Base-by-base conservation (phyloP, 1,140 invertebrate genomes). In the Maniola jurtina region DNA sequence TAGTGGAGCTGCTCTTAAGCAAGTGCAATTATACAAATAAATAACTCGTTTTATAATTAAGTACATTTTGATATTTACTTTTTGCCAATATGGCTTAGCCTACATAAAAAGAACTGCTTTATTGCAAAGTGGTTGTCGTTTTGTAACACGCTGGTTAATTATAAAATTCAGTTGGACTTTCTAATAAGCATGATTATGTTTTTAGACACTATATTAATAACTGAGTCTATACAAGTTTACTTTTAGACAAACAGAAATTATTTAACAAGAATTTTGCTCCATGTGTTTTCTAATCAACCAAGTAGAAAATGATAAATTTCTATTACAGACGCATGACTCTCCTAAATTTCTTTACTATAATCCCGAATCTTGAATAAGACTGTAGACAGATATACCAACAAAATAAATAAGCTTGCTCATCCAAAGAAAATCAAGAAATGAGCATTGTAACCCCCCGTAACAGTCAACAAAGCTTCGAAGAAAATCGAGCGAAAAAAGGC, bases 401-500 rank as follows among this genome's bases (percentile, higher is more conserved):
- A 79, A 81, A 83, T 80, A 86, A 87, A 87, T 84, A 87, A 86
- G 81, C 79, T 80, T 81, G 78, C 76, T 89, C 88, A 90, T 84
- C 80, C 86, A 89, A n/a, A n/a, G n/a, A n/a, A n/a, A n/a, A n/a
- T n/a, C 79, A 86, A 88, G 86, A 87, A 90, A 88, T 84, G 83
- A 88, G 81, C 81, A 90, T 86, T 79, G 79, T 79, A 84, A 87
- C 85, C 86, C 86, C 84, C 80, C 68, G 71, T 79, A 87, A 83
- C 85, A 90, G 86, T 90, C 88, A 90, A 90, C 88, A 90, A 90
- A 88, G 86, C 86, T 89, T 89, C 78, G 87, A 88, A 88, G 87
- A 89, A 91, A 91, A 91, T 89, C 87, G 86, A 90, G 80, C 84
- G 85, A 91, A 91, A 92, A 91, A 91, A 89, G 89, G 84, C 89